A percentile compares a stretch with the other conserved stretches of the same genome.
These are phyloP conservation scores for Heliothis peltigera DNA, from an alignment of 2,888 invertebrate species.

Conservation along the genomic window DNA sequence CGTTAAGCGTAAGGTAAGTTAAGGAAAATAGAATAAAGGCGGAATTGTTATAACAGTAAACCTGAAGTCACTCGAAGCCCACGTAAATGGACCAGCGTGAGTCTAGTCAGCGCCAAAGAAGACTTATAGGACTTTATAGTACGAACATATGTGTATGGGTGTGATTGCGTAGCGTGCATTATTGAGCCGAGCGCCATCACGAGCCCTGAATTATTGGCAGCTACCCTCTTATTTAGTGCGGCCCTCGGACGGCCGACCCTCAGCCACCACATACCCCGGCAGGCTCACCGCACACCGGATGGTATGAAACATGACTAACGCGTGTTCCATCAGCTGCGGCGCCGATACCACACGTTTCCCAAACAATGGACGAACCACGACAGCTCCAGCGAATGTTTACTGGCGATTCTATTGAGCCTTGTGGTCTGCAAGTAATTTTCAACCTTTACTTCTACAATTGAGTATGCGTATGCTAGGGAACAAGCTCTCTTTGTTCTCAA, in stretches of 20 bases:
- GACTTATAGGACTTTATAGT: constrained; percentile 19
- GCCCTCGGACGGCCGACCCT: constrained; percentile 4
- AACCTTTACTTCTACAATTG: constrained; percentile 44
- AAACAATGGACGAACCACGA: constrained; percentile 1
- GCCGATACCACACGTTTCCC: not conserved
- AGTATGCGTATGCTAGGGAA: constrained; percentile 49
- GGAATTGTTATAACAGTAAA: no score
- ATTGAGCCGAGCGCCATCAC: constrained; percentile 52
- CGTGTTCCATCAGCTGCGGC: constrained; percentile 16
- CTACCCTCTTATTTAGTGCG: constrained; percentile 48
- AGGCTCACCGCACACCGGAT: constrained; percentile 9
- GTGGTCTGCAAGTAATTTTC: constrained; percentile 11
- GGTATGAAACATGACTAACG: constrained; percentile 18
- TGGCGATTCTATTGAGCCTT: constrained; percentile 2
- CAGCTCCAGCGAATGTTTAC: constrained; percentile 3
- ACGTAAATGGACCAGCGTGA: not conserved
- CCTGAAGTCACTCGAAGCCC: no score
- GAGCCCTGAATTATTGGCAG: constrained; percentile 56
- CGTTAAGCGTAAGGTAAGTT: not conserved
- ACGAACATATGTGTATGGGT: constrained; percentile 21
- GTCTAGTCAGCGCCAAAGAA: constrained; percentile 22
- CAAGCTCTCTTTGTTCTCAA: constrained; percentile 51
- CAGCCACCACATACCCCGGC: not conserved
- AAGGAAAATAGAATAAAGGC: no score
- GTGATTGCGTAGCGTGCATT: constrained; percentile 55